These are phyloP conservation scores for Hyperopisus bebe DNA, from an alignment of 2,113 vertebrate species.

Conservation along the genomic window DNA sequence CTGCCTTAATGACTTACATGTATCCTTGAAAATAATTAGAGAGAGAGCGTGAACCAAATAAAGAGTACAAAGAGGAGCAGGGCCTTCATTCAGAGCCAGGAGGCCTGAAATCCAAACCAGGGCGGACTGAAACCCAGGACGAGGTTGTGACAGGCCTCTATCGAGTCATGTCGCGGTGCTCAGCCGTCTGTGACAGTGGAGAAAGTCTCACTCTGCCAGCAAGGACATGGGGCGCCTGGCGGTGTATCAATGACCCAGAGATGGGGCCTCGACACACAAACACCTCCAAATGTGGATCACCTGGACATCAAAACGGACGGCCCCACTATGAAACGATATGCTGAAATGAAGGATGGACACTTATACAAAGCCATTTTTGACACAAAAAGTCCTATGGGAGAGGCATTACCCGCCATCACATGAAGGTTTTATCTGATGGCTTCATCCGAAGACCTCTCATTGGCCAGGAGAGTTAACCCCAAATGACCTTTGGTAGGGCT, in stretches of 20 bases:
- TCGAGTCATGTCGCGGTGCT: conserved; percentile 43
- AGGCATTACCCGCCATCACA: neutral
- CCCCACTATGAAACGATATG: neutral
- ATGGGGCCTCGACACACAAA: neutral
- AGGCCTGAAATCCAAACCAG: neutral
- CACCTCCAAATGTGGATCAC: neutral
- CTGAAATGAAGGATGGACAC: neutral
- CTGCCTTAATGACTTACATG: conserved; percentile 36
- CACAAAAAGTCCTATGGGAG: neutral
- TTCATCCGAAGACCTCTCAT: conserved; percentile 32
- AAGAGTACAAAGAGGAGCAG: neutral
- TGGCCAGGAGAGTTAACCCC: conserved; percentile 12
- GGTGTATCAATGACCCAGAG: neutral
- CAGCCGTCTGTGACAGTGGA: neutral
- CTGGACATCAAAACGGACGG: neutral
- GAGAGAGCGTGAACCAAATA: conserved; percentile 38
- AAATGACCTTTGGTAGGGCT: neutral
- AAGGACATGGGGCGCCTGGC: neutral
- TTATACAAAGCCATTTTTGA: neutral
- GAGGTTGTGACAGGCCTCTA: conserved; percentile 55
- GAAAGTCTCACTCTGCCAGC: neutral
- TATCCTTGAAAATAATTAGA: conserved; percentile 52
- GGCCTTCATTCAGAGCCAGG: neutral
- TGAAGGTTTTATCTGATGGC: neutral
- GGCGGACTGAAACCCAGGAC: conserved; percentile 42